Percentiles rank a stretch among this genome's conserved stretches.
These are phyloP conservation scores for Bombyx huttoni DNA, from an alignment of 2,888 invertebrate genomes.

Conservation along the genomic window DNA sequence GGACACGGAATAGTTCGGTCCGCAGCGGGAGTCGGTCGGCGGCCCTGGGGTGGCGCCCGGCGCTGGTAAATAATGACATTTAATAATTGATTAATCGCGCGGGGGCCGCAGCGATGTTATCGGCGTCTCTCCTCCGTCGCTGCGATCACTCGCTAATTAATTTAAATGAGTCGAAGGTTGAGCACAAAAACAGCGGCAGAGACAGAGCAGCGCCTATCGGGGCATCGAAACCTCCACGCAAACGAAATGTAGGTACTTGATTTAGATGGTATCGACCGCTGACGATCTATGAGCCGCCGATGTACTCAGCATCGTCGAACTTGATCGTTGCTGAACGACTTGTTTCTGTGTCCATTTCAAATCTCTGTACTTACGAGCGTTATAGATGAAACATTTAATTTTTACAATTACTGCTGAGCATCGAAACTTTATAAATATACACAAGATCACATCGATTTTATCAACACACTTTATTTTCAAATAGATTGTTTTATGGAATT, in stretches of 20 bases:
- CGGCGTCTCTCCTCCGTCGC: slow-evolving; percentile 14
- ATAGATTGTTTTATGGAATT: too few relatives aligned
- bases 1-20: slow-evolving; percentile 3
- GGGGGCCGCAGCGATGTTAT: slow-evolving; percentile 14
- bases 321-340: neutral
- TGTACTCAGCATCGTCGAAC: neutral
- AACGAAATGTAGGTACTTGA: slow-evolving; percentile 29
- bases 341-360: too few relatives aligned
- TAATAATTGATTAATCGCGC: slow-evolving; percentile 58
- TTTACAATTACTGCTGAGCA: too few relatives aligned
- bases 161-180: slow-evolving; percentile 44
- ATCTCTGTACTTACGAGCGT: too few relatives aligned
- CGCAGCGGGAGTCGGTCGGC: slow-evolving; percentile 1
- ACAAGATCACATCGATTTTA: too few relatives aligned
- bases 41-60: slow-evolving; percentile 17
- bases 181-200: slow-evolving; percentile 18
- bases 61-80: slow-evolving; percentile 52
- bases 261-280: slow-evolving; percentile 30
- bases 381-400: too few relatives aligned
- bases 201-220: slow-evolving; percentile 8
- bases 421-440: too few relatives aligned
- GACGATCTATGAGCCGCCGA: slow-evolving; percentile 8
- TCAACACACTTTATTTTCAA: too few relatives aligned
- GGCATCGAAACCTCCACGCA: slow-evolving; percentile 13
- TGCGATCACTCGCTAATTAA: slow-evolving; percentile 53